phyloP scores from a whole-genome alignment of 2,888 invertebrate genomes.

The Lissonota sp. region DNA sequence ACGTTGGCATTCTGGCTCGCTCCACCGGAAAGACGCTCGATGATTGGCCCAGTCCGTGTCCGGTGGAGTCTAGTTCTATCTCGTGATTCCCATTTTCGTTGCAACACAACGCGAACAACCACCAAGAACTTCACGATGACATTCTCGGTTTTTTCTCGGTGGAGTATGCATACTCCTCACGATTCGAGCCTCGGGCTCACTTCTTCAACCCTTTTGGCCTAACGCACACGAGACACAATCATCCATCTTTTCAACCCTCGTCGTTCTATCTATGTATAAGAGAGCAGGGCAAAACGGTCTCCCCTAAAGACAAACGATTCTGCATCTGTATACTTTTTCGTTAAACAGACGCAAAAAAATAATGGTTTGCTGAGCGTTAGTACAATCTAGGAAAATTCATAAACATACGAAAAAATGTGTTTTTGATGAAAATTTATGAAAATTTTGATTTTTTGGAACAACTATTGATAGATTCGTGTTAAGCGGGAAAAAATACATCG shows the following conservation, averaged over 20 bases:
- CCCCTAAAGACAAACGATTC: too few species aligned
- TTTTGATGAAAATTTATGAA: too few species aligned
- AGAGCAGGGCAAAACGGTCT: too few species aligned
- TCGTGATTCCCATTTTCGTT: conserved; percentile 56
- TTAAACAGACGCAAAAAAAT: too few species aligned
- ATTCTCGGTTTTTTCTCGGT: conserved; percentile 55
- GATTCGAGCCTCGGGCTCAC: conserved; percentile 7
- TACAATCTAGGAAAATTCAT: too few species aligned
- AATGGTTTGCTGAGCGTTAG: too few species aligned
- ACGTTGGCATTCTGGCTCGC: conserved; percentile 72
- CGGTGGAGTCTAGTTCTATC: conserved; percentile 68
- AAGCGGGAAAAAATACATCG: too few species aligned
- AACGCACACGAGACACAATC: conserved; percentile 38
- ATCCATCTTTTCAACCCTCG: conserved; percentile 43
- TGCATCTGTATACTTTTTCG: too few species aligned
- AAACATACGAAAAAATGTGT: too few species aligned
- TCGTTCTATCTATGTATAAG: too few species aligned
- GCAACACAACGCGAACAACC: conserved; percentile 52
- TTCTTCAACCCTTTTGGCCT: conserved; percentile 47
- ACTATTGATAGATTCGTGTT: too few species aligned
- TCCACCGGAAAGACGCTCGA: conserved; percentile 82
- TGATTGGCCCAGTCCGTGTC: conserved; percentile 78
- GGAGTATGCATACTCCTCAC: conserved; percentile 24
- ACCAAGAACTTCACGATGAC: conserved; percentile 39
- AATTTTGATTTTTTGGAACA: too few species aligned